Conservation (phyloP, 1,140 invertebrate species). For the Sycophaga agraensis region DNA sequence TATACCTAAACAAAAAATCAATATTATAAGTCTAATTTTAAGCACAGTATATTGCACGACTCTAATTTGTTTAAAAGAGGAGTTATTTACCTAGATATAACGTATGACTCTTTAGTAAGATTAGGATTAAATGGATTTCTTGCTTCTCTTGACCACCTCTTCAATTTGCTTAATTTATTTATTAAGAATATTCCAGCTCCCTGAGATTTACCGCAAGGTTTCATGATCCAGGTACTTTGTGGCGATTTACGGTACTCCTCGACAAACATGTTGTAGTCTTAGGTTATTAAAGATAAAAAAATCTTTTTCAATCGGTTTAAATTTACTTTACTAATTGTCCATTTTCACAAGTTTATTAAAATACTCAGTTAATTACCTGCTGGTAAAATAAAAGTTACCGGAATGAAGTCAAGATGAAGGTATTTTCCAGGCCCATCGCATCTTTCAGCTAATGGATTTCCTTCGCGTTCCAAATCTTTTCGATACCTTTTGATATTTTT, state of each 20-base stretch:
- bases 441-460: conserved; percentile 81
- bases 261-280: conserved; percentile 92
- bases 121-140: conserved; percentile 82
- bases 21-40: too few relatives aligned
- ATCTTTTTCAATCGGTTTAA: too few relatives aligned
- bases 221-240: conserved; percentile 96
- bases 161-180: conserved; percentile 85
- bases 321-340: conserved; percentile 26
- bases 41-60: too few relatives aligned
- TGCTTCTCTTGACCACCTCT: conserved; percentile 83
- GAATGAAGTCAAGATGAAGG: conserved; percentile 85
- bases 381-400: conserved; percentile 89
- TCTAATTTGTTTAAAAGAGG: too few relatives aligned
- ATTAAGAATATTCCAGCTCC: conserved; percentile 86
- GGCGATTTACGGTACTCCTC: conserved; percentile 92
- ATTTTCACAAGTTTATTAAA: neutral
- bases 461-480: conserved; percentile 88
- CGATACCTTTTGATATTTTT: conserved; percentile 95
- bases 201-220: conserved; percentile 90
- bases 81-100: conserved; percentile 71
- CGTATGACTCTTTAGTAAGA: conserved; percentile 83
- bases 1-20: conserved; percentile 62
- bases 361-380: conserved; percentile 58
- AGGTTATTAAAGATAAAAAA: neutral
- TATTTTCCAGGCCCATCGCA: conserved; percentile 75